phyloP scores from a whole-genome alignment of 2,888 invertebrate genomes.

The Drosophila flavopinicola region DNA sequence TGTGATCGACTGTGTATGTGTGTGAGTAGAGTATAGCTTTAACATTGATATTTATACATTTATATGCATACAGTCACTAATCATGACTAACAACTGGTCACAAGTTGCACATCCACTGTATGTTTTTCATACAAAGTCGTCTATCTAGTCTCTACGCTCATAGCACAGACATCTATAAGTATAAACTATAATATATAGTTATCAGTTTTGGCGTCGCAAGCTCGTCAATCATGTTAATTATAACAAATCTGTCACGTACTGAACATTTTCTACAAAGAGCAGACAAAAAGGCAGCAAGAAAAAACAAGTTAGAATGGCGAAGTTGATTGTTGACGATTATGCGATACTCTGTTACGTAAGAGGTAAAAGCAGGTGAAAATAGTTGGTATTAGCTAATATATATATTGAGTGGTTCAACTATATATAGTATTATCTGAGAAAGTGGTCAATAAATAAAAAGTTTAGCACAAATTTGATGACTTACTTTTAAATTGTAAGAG shows the following conservation, averaged over 20 bases:
- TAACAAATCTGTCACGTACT: conserved; percentile 71
- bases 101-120: background rate
- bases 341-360: background rate
- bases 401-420: background rate
- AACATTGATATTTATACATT: conserved; percentile 65
- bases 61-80: conserved; percentile 25
- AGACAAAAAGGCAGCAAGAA: conserved; percentile 25
- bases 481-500: too few species aligned
- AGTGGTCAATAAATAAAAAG: background rate
- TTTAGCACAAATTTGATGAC: too few species aligned
- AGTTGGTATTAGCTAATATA: background rate
- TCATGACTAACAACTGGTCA: conserved; percentile 35
- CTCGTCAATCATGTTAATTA: conserved; percentile 74
- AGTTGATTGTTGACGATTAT: background rate
- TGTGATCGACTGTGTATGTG: conserved; percentile 11
- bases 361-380: background rate
- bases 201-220: conserved; percentile 45
- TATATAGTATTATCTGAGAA: background rate
- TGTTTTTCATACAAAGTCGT: background rate
- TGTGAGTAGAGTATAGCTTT: conserved; percentile 3
- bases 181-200: conserved; percentile 31
- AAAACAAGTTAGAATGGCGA: background rate
- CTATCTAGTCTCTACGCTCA: background rate
- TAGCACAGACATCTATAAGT: background rate
- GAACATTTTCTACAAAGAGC: conserved; percentile 55